Base-by-base conservation (phyloP, 1,140 invertebrate genomes). In the Dreissena rostriformis region DNA sequence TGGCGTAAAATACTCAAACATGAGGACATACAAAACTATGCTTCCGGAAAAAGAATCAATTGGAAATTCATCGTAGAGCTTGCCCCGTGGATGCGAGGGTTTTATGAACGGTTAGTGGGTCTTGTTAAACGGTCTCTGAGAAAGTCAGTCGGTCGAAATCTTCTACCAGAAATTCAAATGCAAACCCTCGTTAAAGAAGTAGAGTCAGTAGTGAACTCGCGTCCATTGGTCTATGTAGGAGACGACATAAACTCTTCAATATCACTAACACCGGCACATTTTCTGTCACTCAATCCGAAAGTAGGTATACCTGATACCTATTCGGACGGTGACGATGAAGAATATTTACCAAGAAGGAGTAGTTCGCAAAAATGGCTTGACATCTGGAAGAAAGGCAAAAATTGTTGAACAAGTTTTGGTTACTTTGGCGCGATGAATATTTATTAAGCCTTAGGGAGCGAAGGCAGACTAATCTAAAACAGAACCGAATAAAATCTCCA, bases 171-270 rank as follows among this genome's bases (percentile, higher is more conserved):
- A 17, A 71, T 71, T 17, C 68, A 71, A 71, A 26, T 28, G 19
- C 68, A 71, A 49, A 71, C 68, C 8, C 28, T 71, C 17, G 8
- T 71, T 19, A 71, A 71, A 71, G 68, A 71, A 71, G 28, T 28
- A 29, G 68, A 71, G 51, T 26, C 68, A 14, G 26, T 71, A 22
- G 28, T 71, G 26, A 71, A n/a, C n/a, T 22, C 24, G 6, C 7
- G 68, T 10, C 68, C 17, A 26, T 71, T 71, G 51, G 39, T 71
- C 6, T 71, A 71, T 26, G 24, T 71, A 15, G 39, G n/a, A 19
- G 68, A 71, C n/a, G 68, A 71, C 68, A 71, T 71, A n/a, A 71
- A 71, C 28, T 71, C 68, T 29, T 29, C 17, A 26, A 71, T 71
- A 10, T n/a, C 68, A 49, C 68, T 71, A 29, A 71, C 68, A 12